Evolutionary conservation across 2,888 invertebrate species (phyloP), one percentile per base, ranked within the genome.

Genomic region (Drosophila borborema): DNA sequence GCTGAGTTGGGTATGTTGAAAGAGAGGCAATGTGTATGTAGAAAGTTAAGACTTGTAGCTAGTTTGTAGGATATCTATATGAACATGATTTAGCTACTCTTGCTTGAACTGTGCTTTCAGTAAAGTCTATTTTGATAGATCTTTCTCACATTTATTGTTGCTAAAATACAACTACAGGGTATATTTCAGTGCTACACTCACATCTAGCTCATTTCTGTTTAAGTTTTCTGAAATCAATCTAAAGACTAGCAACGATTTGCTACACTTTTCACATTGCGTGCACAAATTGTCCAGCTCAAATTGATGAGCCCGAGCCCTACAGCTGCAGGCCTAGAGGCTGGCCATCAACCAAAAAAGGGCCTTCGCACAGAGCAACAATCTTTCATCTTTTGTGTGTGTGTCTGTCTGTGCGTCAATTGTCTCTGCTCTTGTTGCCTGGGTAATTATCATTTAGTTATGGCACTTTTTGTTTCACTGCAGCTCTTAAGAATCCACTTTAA

Each of bases 361-460:
- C 46, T 38, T 4, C 54, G 10, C 4, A 45, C 48, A 34, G n/a
- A 34, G n/a, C 53, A 58, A 49, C 58, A 63, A 65, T 74, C 65
- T 66, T 53, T 70, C 73, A 77, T 66, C 77, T 67, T 68, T 79
- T 78, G 43, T 60, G 9, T 20, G 20, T 20, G 20, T 20, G 20
- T 45, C 56, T 48, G 43, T 38, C 36, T 7, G 51, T 8, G 36
- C 14, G 14, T 1, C n/a, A 23, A 49, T 45, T 64, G 66, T 31
- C 51, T 34, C 28, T 51, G 51, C 18, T 51, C 51, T 51, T 51
- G 34, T 51, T 51, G 51, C 14, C 58, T 48, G 68, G 70, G 74
- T 86, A 89, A 86, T 86, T 89, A 86, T 86, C 83, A 80, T 89
- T 86, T 86, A 88, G 90, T 89, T 89, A 83, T 86, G 86, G 77